phyloP scores from a whole-genome alignment of 2,888 invertebrate species.

The Cataglyphis livida region DNA sequence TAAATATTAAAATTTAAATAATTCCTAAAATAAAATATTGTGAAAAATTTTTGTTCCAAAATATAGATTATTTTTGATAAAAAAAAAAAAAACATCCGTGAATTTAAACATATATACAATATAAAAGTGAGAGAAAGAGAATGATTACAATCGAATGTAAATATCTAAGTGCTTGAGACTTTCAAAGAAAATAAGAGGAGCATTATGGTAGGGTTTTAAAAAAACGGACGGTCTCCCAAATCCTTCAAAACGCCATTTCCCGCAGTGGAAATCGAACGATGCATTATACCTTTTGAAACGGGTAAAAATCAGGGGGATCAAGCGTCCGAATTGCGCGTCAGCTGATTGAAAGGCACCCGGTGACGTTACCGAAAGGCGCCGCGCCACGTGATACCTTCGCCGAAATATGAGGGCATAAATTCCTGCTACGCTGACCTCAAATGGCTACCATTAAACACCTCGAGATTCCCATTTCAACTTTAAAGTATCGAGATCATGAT shows the following conservation, averaged over 20 bases:
- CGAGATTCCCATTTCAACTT: conserved; percentile 55
- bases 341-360: conserved; percentile 72
- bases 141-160: not conserved
- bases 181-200: conserved; percentile 26
- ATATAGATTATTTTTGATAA: not conserved
- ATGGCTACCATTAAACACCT: conserved; percentile 68
- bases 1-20: not conserved
- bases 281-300: conserved; percentile 53
- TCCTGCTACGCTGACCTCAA: conserved; percentile 49
- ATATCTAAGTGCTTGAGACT: not conserved
- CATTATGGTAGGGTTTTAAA: conserved; percentile 14
- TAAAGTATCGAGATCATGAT: conserved; percentile 55
- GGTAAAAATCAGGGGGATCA: conserved; percentile 71
- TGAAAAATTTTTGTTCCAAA: not conserved
- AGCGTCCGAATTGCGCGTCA: conserved; percentile 65
- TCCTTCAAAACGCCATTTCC: conserved; percentile 30
- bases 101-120: not conserved
- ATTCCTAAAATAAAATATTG: not conserved
- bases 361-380: conserved; percentile 67
- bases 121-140: no score
- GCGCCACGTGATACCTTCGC: conserved; percentile 26
- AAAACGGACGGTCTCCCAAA: conserved; percentile 18
- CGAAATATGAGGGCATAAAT: conserved; percentile 67
- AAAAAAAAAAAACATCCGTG: not conserved
- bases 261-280: conserved; percentile 55